phyloP scores from a whole-genome alignment of 1,140 invertebrate genomes.

The Drosophila navojoa region DNA sequence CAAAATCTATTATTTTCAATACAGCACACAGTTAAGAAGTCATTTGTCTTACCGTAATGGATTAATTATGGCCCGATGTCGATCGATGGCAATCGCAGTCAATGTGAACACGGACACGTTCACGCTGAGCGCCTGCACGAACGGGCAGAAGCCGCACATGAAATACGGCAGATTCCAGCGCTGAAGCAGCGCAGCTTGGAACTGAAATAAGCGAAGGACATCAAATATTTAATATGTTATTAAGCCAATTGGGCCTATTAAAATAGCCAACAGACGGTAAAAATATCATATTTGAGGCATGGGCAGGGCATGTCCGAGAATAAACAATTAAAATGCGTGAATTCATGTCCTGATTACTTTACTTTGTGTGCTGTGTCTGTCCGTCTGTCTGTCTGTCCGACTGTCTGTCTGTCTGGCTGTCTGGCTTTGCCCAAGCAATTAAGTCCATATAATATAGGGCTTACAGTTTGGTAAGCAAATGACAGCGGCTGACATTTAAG shows the following conservation, averaged over 20 bases:
- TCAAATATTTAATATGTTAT: neutral
- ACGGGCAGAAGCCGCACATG: constrained; percentile 93
- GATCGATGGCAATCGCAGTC: constrained; percentile 91
- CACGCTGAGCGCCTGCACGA: constrained; percentile 90
- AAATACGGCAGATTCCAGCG: constrained; percentile 92
- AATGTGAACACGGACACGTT: constrained; percentile 93
- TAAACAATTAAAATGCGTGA: too few species aligned
- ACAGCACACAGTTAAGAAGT: neutral
- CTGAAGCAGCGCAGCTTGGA: constrained; percentile 92
- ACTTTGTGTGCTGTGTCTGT: too few species aligned
- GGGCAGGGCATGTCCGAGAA: constrained; percentile 7
- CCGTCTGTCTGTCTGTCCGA: too few species aligned
- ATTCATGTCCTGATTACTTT: neutral
- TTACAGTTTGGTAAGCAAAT: constrained; percentile 25
- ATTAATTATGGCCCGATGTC: constrained; percentile 89
- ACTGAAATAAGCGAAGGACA: constrained; percentile 84
- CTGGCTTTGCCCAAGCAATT: constrained; percentile 11
- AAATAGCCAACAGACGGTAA: neutral
- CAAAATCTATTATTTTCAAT: too few species aligned
- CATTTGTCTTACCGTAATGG: constrained; percentile 86
- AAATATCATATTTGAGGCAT: too few species aligned
- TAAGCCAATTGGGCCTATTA: neutral
- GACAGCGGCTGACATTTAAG: constrained; percentile 36
- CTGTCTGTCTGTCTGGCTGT: neutral
- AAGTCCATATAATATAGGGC: constrained; percentile 38